Base-by-base conservation (phyloP, 2,888 invertebrate species). In the Diogma glabrata region DNA sequence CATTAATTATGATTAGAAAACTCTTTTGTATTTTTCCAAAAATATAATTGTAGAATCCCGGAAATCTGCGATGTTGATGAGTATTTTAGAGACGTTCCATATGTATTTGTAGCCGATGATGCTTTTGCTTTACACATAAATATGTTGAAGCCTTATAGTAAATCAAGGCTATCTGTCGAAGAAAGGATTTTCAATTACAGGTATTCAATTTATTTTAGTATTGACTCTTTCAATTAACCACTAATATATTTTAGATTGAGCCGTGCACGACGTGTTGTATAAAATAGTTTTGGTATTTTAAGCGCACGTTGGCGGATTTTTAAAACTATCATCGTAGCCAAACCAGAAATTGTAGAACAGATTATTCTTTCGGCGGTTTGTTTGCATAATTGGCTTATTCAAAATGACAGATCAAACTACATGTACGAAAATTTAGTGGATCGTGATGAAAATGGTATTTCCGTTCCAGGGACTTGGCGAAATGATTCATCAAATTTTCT, bases 61-160 rank as follows among this genome's bases (percentile, higher is more conserved):
- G 20, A 43, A n/a, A 5, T 26, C 14, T 5, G 14, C n/a, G 12
- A 14, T 14, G 16, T 49, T 16, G n/a, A 9, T 17, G 36, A 26
- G 8, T 17, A 12, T 12, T 17, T 17, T n/a, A 24, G 45, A 26
- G 22, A 28, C 14, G 40, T 51, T 12, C 26, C 45, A n/a, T 45
- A 28, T 16, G 24, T 45, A n/a, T 51, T 45, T 45, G 24, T 51
- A 20, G 45, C 23, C 26, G 46, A 16, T 19, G 45, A 51, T 10
- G 46, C 45, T 10, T 38, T 45, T 26, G 12, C 46, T 51, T 10
- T 45, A 9, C 7, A 17, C 8, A 10, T 19, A 16, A 30, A 48
- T 22, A 28, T 48, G 30, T 4, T 48, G 8, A 48, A 48, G 19
- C 33, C 48, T 4, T 48, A 30, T 48, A n/a, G 33, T 7, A 36